These are phyloP conservation scores for Clarias macrocephalus DNA, from an alignment of 2,113 vertebrate species.

Conservation along the genomic window DNA sequence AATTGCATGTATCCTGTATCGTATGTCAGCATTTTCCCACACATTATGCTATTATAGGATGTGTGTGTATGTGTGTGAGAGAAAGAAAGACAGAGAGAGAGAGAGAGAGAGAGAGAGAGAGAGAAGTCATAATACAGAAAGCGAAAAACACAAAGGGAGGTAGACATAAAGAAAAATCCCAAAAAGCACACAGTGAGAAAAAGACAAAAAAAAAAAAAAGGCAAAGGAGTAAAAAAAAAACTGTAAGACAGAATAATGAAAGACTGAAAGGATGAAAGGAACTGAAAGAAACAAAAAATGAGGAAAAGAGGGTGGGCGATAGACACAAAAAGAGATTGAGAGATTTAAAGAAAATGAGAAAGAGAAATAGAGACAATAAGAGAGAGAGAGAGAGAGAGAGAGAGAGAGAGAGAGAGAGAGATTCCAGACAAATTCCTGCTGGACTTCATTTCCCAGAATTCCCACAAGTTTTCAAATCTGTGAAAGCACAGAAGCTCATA, in stretches of 20 bases:
- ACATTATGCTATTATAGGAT: background rate
- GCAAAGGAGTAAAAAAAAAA: background rate
- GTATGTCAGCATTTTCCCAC: background rate
- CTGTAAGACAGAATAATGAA: background rate
- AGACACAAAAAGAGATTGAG: constrained; percentile 44
- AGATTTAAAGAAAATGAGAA: constrained; percentile 42
- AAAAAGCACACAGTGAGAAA: background rate
- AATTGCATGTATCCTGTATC: background rate
- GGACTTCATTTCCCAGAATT: background rate
- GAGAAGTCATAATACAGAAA: background rate
- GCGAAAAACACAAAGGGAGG: constrained; percentile 51
- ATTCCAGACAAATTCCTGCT: background rate
- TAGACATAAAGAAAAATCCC: background rate
- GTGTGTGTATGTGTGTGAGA: background rate
- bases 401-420: background rate
- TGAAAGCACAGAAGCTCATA: background rate
- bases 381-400: background rate
- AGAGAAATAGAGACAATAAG: constrained; percentile 27
- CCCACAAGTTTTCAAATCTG: background rate
- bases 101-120: background rate
- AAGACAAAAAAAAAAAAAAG: constrained; percentile 1
- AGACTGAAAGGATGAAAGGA: background rate
- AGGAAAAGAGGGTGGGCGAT: constrained; percentile 31
- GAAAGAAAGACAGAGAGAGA: background rate
- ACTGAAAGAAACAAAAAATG: background rate